Evolutionary conservation across 1,140 invertebrate genomes (phyloP).

Genomic region (Varroa destructor): DNA sequence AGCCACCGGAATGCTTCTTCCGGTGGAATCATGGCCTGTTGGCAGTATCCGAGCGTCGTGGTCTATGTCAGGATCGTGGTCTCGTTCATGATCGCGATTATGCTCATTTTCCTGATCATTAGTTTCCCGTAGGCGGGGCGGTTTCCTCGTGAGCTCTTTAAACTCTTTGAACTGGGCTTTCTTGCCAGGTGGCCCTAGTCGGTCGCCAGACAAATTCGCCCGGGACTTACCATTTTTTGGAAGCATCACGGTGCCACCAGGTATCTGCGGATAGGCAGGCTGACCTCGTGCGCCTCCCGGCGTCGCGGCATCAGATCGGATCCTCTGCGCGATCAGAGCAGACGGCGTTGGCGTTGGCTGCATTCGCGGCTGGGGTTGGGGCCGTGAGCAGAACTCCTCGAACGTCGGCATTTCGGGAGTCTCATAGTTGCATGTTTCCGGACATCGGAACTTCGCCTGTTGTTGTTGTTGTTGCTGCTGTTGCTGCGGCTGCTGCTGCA

Average conservation of each 20-base stretch:
- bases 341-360: not conserved
- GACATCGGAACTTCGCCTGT: slow-evolving; percentile 14
- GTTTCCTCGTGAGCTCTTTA: slow-evolving; percentile 20
- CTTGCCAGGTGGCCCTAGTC: not conserved
- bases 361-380: not conserved
- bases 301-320: not conserved
- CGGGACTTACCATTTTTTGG: too few species aligned
- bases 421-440: slow-evolving; percentile 18
- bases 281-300: not conserved
- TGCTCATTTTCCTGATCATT: not conserved
- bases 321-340: not conserved
- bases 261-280: not conserved
- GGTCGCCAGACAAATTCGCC: too few species aligned
- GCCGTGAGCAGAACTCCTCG: slow-evolving; percentile 18
- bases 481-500: slow-evolving; percentile 11
- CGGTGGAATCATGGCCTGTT: too few species aligned
- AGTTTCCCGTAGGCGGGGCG: not conserved
- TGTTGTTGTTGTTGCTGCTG: slow-evolving; percentile 19
- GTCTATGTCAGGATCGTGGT: too few species aligned
- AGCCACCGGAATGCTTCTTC: too few species aligned
- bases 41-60: too few species aligned
- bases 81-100: too few species aligned
- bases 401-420: slow-evolving; percentile 20
- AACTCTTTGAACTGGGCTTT: slow-evolving; percentile 15
- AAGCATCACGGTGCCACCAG: too few species aligned